Base-by-base conservation (phyloP, 2,888 invertebrate genomes). In the Tetragnatha montana region DNA sequence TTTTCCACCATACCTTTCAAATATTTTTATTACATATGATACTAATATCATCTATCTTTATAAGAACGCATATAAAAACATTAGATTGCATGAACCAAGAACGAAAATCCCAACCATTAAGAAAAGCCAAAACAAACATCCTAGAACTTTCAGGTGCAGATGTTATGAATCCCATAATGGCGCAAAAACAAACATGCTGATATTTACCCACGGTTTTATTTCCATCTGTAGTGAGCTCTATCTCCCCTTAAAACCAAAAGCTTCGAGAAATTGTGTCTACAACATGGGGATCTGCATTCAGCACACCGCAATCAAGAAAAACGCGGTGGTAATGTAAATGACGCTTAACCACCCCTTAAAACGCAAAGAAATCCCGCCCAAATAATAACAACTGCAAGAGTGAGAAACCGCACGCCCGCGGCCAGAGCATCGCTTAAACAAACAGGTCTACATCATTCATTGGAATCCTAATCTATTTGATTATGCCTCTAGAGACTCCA, bases 371-470 rank as follows among this genome's bases (percentile, higher is more conserved):
- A 68, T n/a, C 22, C 60, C n/a, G 68, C 35, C 50, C 51, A 80
- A 68, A 80, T 80, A 68, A 80, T 68, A 80, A 80, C 22, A 80
- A 80, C 68, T 22, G 21, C 47, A 76, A 76, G 50, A 76, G n/a
- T 76, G 76, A 49, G 50, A 76, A 17, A 60, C 60, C 10, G 17
- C 6, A 19, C 19, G 49, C 51, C 50, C 21, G 60, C 19, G 60
- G 78, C 17, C 8, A 8, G 4, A 60, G 82, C 60, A 21, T 17
- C 6, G 49, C 50, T 82, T 82, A 71, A 51, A 51, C 74, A 82
- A 82, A 82, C 74, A 74, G n/a, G 21, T 49, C 22, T n/a, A 74
- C 74, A 60, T 73, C 68, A 22, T 80, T 74, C 74, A 82, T 74
- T 74, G 74, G 60, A 73, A 8, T 12, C 2, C 22, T 74, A 74